These are phyloP conservation scores for Chaenogobius annularis DNA, from an alignment of 2,113 vertebrate species.

Conservation along the genomic window DNA sequence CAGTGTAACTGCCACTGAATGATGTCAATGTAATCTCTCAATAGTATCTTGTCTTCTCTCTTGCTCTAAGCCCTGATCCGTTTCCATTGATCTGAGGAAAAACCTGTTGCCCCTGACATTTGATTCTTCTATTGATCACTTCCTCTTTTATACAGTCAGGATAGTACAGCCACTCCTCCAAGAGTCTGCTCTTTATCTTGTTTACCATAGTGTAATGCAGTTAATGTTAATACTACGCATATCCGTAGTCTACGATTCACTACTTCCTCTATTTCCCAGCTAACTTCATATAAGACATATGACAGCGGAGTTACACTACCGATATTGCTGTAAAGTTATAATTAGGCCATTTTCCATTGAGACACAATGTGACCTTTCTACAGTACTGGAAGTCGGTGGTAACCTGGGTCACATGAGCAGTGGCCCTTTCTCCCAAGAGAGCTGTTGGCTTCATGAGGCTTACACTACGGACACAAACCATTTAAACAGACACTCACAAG, in stretches of 20 bases:
- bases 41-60: conserved; percentile 75
- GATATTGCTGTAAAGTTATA: conserved; percentile 68
- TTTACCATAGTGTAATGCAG: not conserved
- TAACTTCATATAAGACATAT: not conserved
- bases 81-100: conserved; percentile 81
- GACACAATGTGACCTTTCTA: conserved; percentile 75
- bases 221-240: not conserved
- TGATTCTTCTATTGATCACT: conserved; percentile 80
- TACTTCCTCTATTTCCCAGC: not conserved
- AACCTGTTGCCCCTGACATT: conserved; percentile 79
- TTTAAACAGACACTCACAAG: conserved; percentile 35
- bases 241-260: not conserved
- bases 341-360: conserved; percentile 73
- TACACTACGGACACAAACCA: conserved; percentile 48
- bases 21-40: conserved; percentile 77
- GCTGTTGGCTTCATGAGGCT: conserved; percentile 58
- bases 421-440: conserved; percentile 56
- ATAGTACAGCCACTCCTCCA: conserved; percentile 69
- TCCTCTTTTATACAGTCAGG: conserved; percentile 78
- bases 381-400: conserved; percentile 67
- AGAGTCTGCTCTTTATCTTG: conserved; percentile 46
- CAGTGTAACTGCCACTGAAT: conserved; percentile 59
- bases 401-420: conserved; percentile 63
- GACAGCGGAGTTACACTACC: conserved; percentile 32
- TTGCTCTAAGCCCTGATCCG: conserved; percentile 74